A percentile compares a stretch with the other conserved stretches of the same genome.
Evolutionary conservation across 35 echinoderm and acorn worm species (phyloP).

Genomic region (Apostichopus parvimensis): DNA sequence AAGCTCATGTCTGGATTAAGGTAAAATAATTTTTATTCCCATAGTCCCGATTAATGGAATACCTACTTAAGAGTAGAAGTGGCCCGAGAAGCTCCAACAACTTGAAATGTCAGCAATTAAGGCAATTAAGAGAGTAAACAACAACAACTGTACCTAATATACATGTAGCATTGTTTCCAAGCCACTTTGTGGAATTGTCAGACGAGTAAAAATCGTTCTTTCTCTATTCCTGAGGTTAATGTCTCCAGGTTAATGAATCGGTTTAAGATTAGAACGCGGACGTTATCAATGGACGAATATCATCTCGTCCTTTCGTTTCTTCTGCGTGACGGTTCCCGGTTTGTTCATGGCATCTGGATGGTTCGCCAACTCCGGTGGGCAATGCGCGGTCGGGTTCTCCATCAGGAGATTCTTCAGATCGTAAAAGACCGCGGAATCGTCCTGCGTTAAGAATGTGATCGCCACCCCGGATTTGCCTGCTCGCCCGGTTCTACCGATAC

Average conservation of each 20-base stretch:
- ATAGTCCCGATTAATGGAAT: no score
- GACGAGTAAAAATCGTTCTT: no score
- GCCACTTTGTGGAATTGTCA: no score
- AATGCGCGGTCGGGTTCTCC: constrained; percentile 67
- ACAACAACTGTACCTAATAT: no score
- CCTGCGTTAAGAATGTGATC: constrained; percentile 85
- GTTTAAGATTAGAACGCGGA: neutral
- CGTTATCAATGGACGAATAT: constrained; percentile 67
- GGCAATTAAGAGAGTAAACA: no score
- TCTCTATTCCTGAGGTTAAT: neutral
- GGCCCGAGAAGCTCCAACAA: no score
- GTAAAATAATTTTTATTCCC: no score
- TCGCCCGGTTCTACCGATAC: constrained; percentile 95
- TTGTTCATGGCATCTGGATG: constrained; percentile 97
- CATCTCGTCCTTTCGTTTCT: constrained; percentile 94
- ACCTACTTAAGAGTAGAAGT: no score
- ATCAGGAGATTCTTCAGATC: constrained; percentile 83
- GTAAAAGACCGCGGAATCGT: constrained; percentile 83
- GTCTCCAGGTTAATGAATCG: neutral
- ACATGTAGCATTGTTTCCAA: no score
- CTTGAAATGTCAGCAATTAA: no score
- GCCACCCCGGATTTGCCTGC: constrained; percentile 91
- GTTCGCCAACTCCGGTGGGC: constrained; percentile 89
- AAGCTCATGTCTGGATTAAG: no score
- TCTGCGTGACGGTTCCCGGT: constrained; percentile 88